Conservation (phyloP, 2,888 invertebrate genomes). For the Tetropium fuscum region DNA sequence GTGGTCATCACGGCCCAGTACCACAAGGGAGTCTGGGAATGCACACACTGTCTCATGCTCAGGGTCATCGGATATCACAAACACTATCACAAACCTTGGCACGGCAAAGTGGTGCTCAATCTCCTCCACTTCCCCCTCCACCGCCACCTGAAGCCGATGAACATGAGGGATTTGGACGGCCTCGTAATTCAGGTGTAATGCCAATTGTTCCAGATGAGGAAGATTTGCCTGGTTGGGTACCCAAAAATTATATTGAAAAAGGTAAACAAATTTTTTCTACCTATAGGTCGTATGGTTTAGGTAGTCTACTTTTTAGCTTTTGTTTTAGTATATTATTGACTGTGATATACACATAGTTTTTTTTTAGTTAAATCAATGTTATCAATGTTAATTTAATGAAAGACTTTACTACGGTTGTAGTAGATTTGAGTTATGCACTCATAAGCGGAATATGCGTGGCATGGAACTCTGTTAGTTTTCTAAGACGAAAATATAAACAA, state of each 20-base stretch:
- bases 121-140: conserved; percentile 89
- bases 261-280: no score
- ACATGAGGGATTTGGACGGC: conserved; percentile 82
- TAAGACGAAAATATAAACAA: no score
- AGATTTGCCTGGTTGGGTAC: conserved; percentile 93
- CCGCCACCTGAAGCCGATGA: conserved; percentile 84
- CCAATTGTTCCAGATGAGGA: conserved; percentile 91
- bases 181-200: conserved; percentile 68
- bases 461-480: no score
- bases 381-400: no score
- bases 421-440: no score
- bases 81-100: conserved; percentile 43
- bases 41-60: conserved; percentile 68
- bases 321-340: no score
- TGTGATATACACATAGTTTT: no score
- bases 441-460: no score
- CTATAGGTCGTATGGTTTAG: no score
- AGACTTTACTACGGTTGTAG: no score
- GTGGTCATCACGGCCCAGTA: conserved; percentile 62
- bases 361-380: no score
- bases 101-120: conserved; percentile 72
- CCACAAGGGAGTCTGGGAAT: conserved; percentile 64
- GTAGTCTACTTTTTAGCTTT: no score
- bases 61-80: conserved; percentile 57
- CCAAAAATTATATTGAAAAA: conserved; percentile 95